Base-by-base conservation (phyloP, 2,113 vertebrate genomes). In the Entomyzon cyanotis region DNA sequence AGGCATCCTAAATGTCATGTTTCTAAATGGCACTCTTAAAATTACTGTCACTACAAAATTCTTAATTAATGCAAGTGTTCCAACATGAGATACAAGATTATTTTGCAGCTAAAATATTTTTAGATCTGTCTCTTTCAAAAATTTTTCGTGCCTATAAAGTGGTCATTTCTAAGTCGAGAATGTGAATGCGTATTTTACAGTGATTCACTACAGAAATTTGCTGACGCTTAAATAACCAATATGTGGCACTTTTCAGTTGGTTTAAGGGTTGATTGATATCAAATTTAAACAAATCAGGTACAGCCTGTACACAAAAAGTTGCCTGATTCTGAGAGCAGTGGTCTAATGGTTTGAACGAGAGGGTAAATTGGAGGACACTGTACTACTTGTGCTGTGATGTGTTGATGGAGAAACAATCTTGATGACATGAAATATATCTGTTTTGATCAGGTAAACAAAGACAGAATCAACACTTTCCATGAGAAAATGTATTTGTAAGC, bases 91-190 rank as follows among this genome's bases (percentile, higher is more conserved):
- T 68, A 56, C 2, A 11, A 69, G 77, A 76, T 87, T 85, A 89
- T 94, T 94, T 85, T 95, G 84, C 77, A 89, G 65, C 76, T 87
- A 65, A 91, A 94, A 50, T 95, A 95, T 95, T 95, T 95, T 96
- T 97, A 76, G 81, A 85, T 73, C 35, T 77, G 11, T 87, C 56
- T 68, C 52, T 92, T 71, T 89, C 69, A 79, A 39, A 53, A 23
- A 79, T 67, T 89, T 76, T 49, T 49, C 5, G 31, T 79, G 63
- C 75, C 46, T 93, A 46, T 83, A 73, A 91, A 74, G 64, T 77
- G 87, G 84, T 85, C 46, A 76, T 88, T 96, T 95, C 87, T 96
- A 95, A 91, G 94, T 85, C 85, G 67, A 80, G 87, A 83, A 62
- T 41, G 33, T 30, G 47, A 78, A 41, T 64, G 27, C 3, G 1